Percentiles rank a stretch among this genome's conserved stretches.
Conservation (phyloP, 2,797 vertebrate genomes). For the Falco biarmicus region DNA sequence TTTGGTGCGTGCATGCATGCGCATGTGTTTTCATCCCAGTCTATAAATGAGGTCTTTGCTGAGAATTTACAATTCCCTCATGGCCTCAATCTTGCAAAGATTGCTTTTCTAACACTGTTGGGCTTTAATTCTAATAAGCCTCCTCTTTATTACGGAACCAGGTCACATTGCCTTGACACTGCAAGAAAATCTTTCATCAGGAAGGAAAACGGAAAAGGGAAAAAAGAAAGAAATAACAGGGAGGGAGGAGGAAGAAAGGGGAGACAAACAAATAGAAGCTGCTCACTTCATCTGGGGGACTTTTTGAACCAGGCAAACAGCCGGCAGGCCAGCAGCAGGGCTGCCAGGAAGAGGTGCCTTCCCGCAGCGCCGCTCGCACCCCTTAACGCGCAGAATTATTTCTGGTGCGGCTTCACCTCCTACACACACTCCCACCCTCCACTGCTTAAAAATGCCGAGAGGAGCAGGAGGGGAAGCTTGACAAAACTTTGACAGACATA, state of each 20-base stretch:
- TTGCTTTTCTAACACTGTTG: slow-evolving; percentile 75
- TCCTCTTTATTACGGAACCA: slow-evolving; percentile 73
- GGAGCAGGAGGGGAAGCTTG: background rate
- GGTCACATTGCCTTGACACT: slow-evolving; percentile 74
- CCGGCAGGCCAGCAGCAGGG: background rate
- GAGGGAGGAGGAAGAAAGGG: background rate
- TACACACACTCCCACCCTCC: slow-evolving; percentile 44
- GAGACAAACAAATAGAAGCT: background rate
- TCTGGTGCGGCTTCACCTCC: slow-evolving; percentile 44
- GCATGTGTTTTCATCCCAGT: slow-evolving; percentile 61
- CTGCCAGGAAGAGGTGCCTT: background rate
- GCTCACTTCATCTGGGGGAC: background rate
- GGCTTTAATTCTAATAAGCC: slow-evolving; percentile 78
- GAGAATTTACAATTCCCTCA: slow-evolving; percentile 77
- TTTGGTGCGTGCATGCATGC: background rate
- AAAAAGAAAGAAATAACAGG: background rate
- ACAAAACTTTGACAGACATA: background rate
- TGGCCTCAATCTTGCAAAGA: slow-evolving; percentile 76
- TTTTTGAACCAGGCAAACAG: background rate
- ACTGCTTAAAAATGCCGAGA: background rate
- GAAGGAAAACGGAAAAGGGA: background rate
- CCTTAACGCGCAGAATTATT: slow-evolving; percentile 8
- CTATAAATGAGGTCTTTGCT: slow-evolving; percentile 76
- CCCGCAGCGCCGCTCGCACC: background rate
- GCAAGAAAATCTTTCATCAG: slow-evolving; percentile 45